Evolutionary conservation across 2,797 vertebrate genomes (phyloP).

Genomic region (Garrulus glandarius): DNA sequence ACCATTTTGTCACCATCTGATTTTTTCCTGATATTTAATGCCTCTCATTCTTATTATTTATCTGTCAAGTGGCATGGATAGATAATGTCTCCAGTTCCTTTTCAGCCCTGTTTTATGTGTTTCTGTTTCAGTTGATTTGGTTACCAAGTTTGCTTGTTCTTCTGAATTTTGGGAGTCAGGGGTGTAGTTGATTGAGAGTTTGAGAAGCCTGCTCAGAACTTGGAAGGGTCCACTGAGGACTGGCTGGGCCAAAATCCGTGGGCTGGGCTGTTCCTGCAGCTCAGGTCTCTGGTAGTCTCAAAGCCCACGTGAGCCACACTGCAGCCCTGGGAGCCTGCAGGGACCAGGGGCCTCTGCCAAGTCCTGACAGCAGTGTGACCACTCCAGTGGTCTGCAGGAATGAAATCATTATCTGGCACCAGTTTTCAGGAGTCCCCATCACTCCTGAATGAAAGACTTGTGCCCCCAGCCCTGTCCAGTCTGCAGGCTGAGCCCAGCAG

Average conservation of each 20-base stretch:
- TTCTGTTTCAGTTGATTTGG: not conserved
- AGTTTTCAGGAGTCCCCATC: not conserved
- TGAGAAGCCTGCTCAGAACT: not conserved
- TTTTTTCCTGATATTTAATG: not conserved
- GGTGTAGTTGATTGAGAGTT: not conserved
- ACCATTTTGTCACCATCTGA: not conserved
- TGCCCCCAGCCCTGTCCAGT: not conserved
- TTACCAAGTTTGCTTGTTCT: not conserved
- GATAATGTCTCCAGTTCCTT: not conserved
- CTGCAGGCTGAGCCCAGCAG: not conserved
- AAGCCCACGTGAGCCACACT: rapidly evolving
- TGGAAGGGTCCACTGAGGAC: not conserved
- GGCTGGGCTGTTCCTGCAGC: not conserved
- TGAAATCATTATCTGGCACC: not conserved
- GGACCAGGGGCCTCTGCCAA: not conserved
- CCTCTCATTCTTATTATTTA: not conserved
- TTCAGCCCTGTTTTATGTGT: not conserved
- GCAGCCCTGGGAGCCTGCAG: not conserved
- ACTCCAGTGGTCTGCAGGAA: not conserved
- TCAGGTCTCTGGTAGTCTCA: not conserved
- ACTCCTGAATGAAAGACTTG: not conserved
- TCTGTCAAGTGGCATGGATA: not conserved
- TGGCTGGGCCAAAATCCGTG: not conserved
- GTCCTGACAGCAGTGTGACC: not conserved
- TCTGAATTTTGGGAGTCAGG: not conserved